A percentile compares a stretch with the other conserved stretches of the same genome.
Conservation (phyloP, 2,797 vertebrate genomes). For the Fistularia commersonii region DNA sequence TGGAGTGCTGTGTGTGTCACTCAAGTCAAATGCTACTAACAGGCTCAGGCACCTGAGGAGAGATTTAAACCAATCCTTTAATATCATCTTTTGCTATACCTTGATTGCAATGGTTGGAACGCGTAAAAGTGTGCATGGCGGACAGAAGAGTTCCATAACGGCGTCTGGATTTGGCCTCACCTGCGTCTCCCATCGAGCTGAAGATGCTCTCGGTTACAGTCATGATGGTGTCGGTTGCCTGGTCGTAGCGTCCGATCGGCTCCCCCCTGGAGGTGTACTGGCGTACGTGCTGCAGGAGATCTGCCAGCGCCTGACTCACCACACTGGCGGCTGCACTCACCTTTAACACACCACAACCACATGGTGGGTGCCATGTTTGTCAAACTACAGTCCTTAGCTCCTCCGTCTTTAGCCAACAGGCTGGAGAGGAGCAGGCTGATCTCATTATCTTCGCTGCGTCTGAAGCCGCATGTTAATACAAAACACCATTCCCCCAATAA, state of each 20-base stretch:
- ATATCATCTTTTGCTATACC: too few species aligned
- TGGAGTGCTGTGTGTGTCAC: too few species aligned
- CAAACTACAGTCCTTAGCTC: too few species aligned
- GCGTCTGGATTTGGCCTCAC: constrained; percentile 69
- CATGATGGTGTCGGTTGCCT: constrained; percentile 98
- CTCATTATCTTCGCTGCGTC: constrained; percentile 30
- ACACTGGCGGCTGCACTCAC: constrained; percentile 84
- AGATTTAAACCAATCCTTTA: too few species aligned
- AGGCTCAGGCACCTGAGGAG: too few species aligned
- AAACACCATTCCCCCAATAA: background rate
- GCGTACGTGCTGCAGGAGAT: constrained; percentile 93
- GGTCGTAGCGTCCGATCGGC: constrained; percentile 96
- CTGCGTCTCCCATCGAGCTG: constrained; percentile 97
- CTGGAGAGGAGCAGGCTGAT: background rate
- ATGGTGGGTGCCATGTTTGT: background rate
- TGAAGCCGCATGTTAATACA: constrained; percentile 10
- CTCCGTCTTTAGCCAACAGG: too few species aligned
- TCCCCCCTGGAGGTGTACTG: constrained; percentile 93
- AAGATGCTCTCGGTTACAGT: constrained; percentile 98
- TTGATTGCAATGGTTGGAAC: too few species aligned
- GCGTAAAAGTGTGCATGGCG: too few species aligned
- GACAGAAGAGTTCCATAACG: background rate
- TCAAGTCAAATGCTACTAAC: too few species aligned
- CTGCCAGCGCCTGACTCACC: constrained; percentile 90
- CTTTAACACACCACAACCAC: constrained; percentile 25